A percentile compares a stretch with the other conserved stretches of the same genome.
Evolutionary conservation across 2,888 invertebrate species (phyloP).

Genomic region (Drosophila mercatorum): DNA sequence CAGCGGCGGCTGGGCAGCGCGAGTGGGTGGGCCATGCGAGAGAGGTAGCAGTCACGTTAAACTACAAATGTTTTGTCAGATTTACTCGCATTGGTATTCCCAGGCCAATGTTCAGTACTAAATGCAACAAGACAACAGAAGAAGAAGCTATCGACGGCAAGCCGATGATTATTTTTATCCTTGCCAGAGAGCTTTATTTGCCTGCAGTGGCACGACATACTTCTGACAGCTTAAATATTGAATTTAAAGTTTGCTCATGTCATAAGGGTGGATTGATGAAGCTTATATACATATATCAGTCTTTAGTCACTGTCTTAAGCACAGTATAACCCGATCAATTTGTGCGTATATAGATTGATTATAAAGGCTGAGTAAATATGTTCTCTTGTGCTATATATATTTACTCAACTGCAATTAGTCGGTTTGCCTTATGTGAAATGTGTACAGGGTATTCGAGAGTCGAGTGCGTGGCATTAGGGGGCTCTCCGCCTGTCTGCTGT

Average conservation of each 20-base stretch:
- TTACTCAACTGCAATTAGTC: too few species aligned
- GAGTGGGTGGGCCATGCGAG: conserved; percentile 1
- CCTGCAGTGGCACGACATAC: too few species aligned
- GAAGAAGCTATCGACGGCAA: neutral
- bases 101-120: neutral
- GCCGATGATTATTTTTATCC: neutral
- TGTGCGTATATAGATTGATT: too few species aligned
- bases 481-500: conserved; percentile 12
- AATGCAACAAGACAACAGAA: conserved; percentile 17
- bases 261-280: too few species aligned
- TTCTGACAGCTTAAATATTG: too few species aligned
- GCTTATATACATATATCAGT: too few species aligned
- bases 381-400: too few species aligned
- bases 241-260: too few species aligned
- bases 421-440: neutral
- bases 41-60: conserved; percentile 20
- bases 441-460: conserved; percentile 32
- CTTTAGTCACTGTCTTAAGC: too few species aligned
- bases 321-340: too few species aligned
- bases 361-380: too few species aligned
- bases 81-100: conserved; percentile 21
- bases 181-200: neutral
- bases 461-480: conserved; percentile 48
- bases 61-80: conserved; percentile 39
- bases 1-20: conserved; percentile 13